These are phyloP conservation scores for Allygus modestus DNA, from an alignment of 2,888 invertebrate species.

Conservation along the genomic window DNA sequence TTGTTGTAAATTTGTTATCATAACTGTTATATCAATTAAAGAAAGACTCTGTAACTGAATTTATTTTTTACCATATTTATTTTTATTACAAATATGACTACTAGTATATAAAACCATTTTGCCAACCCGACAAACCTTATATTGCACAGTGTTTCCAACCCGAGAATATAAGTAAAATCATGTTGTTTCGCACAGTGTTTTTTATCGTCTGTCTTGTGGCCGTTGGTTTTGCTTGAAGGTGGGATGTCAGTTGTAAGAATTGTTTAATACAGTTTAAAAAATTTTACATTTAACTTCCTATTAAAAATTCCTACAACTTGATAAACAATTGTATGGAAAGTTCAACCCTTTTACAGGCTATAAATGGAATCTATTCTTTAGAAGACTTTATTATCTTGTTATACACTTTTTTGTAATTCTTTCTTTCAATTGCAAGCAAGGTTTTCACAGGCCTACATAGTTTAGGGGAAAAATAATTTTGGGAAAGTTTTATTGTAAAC, in stretches of 20 bases:
- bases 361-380: too few relatives aligned
- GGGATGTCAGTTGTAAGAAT: background rate
- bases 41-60: background rate
- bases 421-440: too few relatives aligned
- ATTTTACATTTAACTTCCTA: background rate
- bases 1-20: constrained; percentile 51
- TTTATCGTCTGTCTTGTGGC: constrained; percentile 5
- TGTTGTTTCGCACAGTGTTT: constrained; percentile 26
- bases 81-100: background rate
- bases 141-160: constrained; percentile 18
- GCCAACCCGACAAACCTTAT: background rate
- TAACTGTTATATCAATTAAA: constrained; percentile 6
- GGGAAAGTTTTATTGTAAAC: too few relatives aligned
- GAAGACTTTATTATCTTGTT: too few relatives aligned
- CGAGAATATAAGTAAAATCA: constrained; percentile 1
- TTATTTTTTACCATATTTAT: constrained; percentile 1
- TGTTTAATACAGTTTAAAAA: background rate
- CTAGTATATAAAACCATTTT: background rate
- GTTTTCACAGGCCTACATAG: too few relatives aligned
- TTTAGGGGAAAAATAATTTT: too few relatives aligned
- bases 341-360: too few relatives aligned
- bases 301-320: background rate
- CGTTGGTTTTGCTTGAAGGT: background rate
- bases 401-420: too few relatives aligned
- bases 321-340: too few relatives aligned